Evolutionary conservation across 2,888 invertebrate genomes (phyloP).

Genomic region (Rotaria macrura): DNA sequence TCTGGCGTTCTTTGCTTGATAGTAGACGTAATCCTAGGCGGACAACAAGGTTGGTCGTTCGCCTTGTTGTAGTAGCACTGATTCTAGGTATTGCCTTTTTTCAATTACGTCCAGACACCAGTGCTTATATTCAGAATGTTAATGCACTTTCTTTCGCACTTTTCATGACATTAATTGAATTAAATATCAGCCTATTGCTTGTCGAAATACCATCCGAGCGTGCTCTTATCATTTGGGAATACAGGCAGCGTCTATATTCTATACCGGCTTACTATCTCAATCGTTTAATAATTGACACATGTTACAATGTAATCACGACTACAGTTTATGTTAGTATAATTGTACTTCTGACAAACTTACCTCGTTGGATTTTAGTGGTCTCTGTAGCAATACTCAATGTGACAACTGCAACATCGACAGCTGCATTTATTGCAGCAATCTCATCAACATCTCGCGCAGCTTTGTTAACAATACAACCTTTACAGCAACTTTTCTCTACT

Average conservation of each 20-base stretch:
- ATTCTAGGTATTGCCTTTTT: slow-evolving; percentile 26
- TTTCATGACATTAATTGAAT: slow-evolving; percentile 21
- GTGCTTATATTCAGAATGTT: slow-evolving; percentile 23
- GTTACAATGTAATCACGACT: background rate
- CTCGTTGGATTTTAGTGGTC: background rate
- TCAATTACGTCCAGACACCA: background rate
- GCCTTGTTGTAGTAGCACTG: slow-evolving; percentile 57
- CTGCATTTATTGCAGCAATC: background rate
- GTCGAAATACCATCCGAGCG: slow-evolving; percentile 43
- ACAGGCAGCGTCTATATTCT: slow-evolving; percentile 42
- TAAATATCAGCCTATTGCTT: slow-evolving; percentile 36
- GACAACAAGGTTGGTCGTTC: slow-evolving; percentile 72
- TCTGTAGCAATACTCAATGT: background rate
- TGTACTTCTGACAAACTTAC: background rate
- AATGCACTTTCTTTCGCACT: slow-evolving; percentile 27
- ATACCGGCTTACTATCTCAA: slow-evolving; percentile 41
- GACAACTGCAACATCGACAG: background rate
- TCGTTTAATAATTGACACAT: slow-evolving; percentile 37
- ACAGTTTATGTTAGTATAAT: background rate
- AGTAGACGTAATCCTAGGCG: slow-evolving; percentile 78
- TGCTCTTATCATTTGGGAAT: slow-evolving; percentile 42
- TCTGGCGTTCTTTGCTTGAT: slow-evolving; percentile 80
- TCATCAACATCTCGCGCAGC: background rate
- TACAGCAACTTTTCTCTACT: slow-evolving; percentile 69
- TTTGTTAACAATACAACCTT: background rate